Conservation (phyloP, 2,113 vertebrate genomes). For the Casuarius casuarius region DNA sequence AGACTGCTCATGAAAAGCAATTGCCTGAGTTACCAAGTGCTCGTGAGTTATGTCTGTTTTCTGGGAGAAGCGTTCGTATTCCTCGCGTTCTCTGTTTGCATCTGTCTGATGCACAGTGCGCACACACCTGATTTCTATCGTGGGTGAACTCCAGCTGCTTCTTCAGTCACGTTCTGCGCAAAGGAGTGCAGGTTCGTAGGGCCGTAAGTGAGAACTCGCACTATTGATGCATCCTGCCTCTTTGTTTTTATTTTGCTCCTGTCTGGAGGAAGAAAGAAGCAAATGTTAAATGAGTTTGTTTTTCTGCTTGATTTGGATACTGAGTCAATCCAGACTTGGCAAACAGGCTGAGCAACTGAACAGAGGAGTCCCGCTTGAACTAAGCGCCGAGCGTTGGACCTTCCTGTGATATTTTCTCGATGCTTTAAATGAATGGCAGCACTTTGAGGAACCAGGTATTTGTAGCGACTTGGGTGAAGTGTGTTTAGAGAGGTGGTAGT, state of each 20-base stretch:
- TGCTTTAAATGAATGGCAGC: not conserved
- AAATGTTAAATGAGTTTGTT: too few species aligned
- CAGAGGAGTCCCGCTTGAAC: too few species aligned
- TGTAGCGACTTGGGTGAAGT: not conserved
- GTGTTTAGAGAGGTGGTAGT: not conserved
- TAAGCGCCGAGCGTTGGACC: not conserved
- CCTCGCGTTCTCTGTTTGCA: not conserved
- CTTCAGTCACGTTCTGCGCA: too few species aligned
- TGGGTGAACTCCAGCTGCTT: not conserved
- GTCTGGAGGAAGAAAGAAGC: not conserved
- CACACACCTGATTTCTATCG: not conserved
- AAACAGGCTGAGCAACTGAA: not conserved
- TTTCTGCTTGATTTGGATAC: not conserved
- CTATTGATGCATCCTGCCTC: not conserved
- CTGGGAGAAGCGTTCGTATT: not conserved
- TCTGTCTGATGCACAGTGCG: not conserved
- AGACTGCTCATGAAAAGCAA: not conserved
- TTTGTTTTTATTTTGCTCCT: not conserved
- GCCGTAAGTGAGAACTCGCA: not conserved
- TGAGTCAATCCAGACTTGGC: not conserved
- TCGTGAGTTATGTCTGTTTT: not conserved
- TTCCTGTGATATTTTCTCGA: rapidly evolving
- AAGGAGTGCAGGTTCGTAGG: not conserved
- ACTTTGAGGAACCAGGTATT: not conserved
- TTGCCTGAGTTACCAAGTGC: not conserved